phyloP scores from a whole-genome alignment of 1,140 invertebrate species.

The Pantala flavescens region DNA sequence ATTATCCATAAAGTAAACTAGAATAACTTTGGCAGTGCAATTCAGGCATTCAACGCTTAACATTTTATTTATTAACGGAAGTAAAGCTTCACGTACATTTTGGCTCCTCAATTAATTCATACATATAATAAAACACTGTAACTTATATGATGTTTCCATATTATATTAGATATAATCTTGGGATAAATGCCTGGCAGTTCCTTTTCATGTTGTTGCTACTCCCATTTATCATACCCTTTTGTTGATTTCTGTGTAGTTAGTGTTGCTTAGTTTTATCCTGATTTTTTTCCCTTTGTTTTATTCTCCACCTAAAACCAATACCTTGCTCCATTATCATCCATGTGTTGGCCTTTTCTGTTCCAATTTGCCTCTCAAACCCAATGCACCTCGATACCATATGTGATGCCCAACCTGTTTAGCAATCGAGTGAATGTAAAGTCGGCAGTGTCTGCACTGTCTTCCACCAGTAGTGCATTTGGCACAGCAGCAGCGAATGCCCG shows the following conservation, averaged over 20 bases:
- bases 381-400: background rate
- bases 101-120: too few species aligned
- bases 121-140: too few species aligned
- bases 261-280: conserved; percentile 39
- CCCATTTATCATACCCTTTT: background rate
- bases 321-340: conserved; percentile 1
- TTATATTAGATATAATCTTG: background rate
- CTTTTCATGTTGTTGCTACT: background rate
- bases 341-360: conserved; percentile 5
- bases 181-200: background rate
- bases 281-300: conserved; percentile 28
- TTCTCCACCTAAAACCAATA: background rate
- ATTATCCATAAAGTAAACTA: too few species aligned
- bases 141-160: background rate
- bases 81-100: too few species aligned
- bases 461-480: conserved; percentile 76
- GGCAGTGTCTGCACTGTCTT: conserved; percentile 79
- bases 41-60: too few species aligned
- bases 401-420: conserved; percentile 4
- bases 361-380: background rate
- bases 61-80: too few species aligned
- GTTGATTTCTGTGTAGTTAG: conserved; percentile 20
- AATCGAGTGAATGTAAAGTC: conserved; percentile 77
- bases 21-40: too few species aligned
- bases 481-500: conserved; percentile 63